These are phyloP conservation scores for Andrena praecox DNA, from an alignment of 2,888 invertebrate genomes.

Conservation along the genomic window DNA sequence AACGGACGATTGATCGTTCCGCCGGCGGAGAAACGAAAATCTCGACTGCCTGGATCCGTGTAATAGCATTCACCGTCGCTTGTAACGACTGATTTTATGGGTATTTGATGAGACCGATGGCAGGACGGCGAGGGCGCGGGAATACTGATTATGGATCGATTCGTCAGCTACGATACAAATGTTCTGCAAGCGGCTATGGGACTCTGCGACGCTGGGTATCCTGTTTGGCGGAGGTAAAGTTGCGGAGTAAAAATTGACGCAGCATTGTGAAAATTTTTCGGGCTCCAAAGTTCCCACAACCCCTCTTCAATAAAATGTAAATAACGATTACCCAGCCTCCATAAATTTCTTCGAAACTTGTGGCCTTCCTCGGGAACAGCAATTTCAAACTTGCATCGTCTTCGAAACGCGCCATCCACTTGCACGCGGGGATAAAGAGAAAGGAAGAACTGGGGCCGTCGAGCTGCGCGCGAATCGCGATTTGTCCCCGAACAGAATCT, in stretches of 20 bases:
- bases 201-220: not conserved
- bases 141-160: not conserved
- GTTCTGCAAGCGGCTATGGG: not conserved
- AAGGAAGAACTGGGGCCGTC: no score
- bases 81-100: conserved; percentile 7
- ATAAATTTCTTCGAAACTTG: no score
- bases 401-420: no score
- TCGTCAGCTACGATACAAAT: not conserved
- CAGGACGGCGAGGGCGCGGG: not conserved
- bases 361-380: no score
- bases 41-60: not conserved
- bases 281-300: no score
- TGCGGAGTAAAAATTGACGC: no score
- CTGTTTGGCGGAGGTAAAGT: not conserved
- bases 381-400: no score
- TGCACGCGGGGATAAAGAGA: no score
- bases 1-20: conserved; percentile 8
- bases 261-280: no score
- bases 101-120: conserved; percentile 5
- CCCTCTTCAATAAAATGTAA: no score
- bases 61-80: not conserved
- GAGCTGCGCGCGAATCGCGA: not conserved
- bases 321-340: no score
- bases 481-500: not conserved
- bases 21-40: not conserved